Conservation (phyloP, 92 coral and sea anemone genomes). For the Porites cylindrica region DNA sequence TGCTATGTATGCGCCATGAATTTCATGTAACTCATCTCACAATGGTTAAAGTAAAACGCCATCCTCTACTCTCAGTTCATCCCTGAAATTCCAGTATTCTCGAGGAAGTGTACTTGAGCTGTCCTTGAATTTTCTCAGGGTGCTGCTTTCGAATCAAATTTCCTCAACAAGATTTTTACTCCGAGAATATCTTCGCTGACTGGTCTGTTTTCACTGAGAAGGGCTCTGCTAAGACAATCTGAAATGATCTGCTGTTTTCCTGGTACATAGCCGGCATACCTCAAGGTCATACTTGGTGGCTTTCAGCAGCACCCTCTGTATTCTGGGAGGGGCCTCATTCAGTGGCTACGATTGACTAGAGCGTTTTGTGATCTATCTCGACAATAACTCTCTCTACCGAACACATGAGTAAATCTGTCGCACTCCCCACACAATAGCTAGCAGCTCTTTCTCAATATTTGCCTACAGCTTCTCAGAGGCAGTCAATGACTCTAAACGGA, state of each 20-base stretch:
- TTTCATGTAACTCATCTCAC: no score
- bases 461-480: no score
- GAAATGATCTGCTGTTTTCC: no score
- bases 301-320: no score
- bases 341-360: neutral
- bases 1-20: no score
- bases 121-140: no score
- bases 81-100: no score
- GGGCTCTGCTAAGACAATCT: neutral
- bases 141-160: no score
- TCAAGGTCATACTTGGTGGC: neutral
- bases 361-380: neutral
- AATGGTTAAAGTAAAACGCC: no score
- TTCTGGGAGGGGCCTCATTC: neutral
- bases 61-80: no score
- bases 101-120: no score
- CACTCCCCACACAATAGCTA: slow-evolving; percentile 5
- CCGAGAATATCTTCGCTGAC: neutral
- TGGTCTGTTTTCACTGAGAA: neutral
- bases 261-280: neutral
- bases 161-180: neutral
- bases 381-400: neutral
- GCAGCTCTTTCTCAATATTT: neutral
- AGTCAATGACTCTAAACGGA: no score
- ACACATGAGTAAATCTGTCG: neutral